These are phyloP conservation scores for Sphaeridia pumilis DNA, from an alignment of 2,888 invertebrate species.

Conservation along the genomic window DNA sequence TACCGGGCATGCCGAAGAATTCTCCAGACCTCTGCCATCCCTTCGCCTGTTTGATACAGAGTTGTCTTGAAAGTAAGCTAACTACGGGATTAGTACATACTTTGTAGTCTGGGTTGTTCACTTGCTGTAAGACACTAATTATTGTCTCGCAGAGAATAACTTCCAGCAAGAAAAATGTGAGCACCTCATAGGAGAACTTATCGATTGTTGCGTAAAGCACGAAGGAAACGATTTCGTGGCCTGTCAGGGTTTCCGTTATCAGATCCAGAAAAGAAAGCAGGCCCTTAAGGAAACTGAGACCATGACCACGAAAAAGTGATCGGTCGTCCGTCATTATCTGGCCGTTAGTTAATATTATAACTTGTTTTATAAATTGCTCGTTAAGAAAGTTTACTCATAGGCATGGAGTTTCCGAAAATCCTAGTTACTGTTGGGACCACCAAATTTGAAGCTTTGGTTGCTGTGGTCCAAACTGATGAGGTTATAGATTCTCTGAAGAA, in stretches of 20 bases:
- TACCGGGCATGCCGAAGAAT: too few species aligned
- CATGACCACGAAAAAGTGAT: too few species aligned
- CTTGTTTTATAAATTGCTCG: too few species aligned
- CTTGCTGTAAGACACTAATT: too few species aligned
- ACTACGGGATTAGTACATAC: not conserved
- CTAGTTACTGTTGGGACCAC: constrained; percentile 98
- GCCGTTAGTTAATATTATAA: too few species aligned
- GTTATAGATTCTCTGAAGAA: constrained; percentile 16
- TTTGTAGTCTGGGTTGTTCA: too few species aligned
- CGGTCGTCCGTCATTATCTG: too few species aligned
- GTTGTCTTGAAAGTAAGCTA: constrained; percentile 38
- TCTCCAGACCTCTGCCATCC: constrained; percentile 40
- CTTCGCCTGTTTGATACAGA: constrained; percentile 39
- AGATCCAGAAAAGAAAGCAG: constrained; percentile 24
- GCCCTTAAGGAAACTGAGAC: too few species aligned
- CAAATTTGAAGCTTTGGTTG: constrained; percentile 70
- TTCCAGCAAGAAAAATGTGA: constrained; percentile 64
- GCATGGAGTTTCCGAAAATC: too few species aligned
- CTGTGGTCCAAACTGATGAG: constrained; percentile 15
- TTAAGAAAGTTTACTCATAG: too few species aligned
- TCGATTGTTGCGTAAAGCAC: constrained; percentile 56
- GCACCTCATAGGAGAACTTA: constrained; percentile 59
- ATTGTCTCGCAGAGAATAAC: constrained; percentile 61
- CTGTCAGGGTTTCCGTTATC: constrained; percentile 34
- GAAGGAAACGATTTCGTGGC: constrained; percentile 31